Evolutionary conservation across 2,113 vertebrate species (phyloP).

Genomic region (Rhinolophus sinicus): DNA sequence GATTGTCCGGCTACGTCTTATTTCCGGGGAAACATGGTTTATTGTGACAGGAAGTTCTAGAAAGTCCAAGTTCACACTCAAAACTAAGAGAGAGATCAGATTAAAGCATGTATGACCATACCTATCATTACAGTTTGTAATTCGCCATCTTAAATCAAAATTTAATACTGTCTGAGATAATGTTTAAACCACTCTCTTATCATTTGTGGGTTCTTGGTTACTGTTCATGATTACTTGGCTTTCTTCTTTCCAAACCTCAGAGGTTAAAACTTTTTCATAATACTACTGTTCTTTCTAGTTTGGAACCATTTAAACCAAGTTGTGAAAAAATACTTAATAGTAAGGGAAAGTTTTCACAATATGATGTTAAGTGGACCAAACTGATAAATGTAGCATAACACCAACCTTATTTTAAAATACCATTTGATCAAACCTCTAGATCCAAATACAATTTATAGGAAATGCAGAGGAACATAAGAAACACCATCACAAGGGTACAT

Average conservation of each 20-base stretch:
- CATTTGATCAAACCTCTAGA: neutral
- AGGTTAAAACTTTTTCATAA: neutral
- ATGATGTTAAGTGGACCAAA: neutral
- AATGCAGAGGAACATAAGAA: neutral
- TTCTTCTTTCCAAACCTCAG: neutral
- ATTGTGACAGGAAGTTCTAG: neutral
- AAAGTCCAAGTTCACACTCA: neutral
- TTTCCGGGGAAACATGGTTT: no score
- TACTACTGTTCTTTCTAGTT: neutral
- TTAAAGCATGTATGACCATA: neutral
- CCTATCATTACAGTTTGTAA: neutral
- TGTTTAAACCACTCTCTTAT: neutral
- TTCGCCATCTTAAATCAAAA: neutral
- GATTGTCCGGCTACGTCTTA: no score
- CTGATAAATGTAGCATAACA: neutral
- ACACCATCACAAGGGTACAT: rapidly evolving
- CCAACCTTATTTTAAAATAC: neutral
- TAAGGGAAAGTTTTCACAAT: neutral
- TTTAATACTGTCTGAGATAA: neutral
- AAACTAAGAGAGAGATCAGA: neutral
- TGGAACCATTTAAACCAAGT: neutral
- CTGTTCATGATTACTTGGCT: neutral
- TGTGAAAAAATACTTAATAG: neutral
- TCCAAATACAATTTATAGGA: neutral
- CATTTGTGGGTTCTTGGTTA: neutral